Base-by-base conservation (phyloP, 2,888 invertebrate genomes). In the Chesias legatella region DNA sequence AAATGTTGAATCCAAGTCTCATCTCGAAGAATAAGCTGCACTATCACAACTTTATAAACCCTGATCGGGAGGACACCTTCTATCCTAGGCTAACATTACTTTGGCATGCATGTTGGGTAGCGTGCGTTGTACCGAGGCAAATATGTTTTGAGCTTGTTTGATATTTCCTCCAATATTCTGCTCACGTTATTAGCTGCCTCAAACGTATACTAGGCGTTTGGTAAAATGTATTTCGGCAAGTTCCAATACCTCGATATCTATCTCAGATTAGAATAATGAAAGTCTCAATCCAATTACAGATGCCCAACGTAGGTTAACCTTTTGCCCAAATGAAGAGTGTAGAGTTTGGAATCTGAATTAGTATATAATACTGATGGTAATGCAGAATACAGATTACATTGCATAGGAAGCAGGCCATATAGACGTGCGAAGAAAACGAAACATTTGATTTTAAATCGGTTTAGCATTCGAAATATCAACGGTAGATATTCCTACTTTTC, bases 281-380 rank as follows among this genome's bases (percentile, higher is more conserved):
- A 45, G 43, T 33, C 40, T 40, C 40, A 33, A 40, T 45, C 44
- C 44, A 40, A 45, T 45, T 36, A 45, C 40, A 25, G 35, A 11
- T 13, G 8, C 3, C 17, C 28, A 32, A 10, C 27, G 30, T 27
- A 22, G 39, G 39, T 35, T 5, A 39, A 44, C 44, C 39, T 35
- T 40, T 45, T 22, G 5, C 13, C 13, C 13, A 5, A 17, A 17
- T 17, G 3, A 17, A 17, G 5, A 17, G 5, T 17, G 28, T 13
- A 29, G 33, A 33, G 44, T 28, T 44, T 38, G 27, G 35, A 24
- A 39, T 33, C 39, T 8, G 39, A 28, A 34, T 28, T 24, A 40
- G 22, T 39, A 33, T 21, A 28, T 39, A 44, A 39, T 44, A 35
- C 32, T 35, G 35, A 29, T 37, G 31, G 43, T 39, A 34, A 28